These are phyloP conservation scores for Holacanthella duospinosa DNA, from an alignment of 2,888 invertebrate species.

Conservation along the genomic window DNA sequence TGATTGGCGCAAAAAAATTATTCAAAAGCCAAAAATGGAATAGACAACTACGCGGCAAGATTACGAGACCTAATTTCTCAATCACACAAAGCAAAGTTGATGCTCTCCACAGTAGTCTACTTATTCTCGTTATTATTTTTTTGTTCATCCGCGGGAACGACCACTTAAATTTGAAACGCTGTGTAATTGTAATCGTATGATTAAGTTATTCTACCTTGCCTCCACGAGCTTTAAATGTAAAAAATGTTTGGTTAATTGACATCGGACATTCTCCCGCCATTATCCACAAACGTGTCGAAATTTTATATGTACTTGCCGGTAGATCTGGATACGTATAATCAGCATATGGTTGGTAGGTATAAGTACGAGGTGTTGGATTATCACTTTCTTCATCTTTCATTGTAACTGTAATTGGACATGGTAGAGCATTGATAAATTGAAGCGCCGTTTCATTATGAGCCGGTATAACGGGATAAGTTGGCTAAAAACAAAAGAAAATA, in stretches of 20 bases:
- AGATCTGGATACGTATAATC: not conserved
- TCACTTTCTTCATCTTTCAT: not conserved
- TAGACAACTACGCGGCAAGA: too few relatives aligned
- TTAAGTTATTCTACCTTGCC: not conserved
- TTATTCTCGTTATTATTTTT: too few relatives aligned
- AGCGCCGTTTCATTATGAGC: conserved; percentile 43
- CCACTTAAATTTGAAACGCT: too few relatives aligned
- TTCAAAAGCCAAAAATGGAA: too few relatives aligned
- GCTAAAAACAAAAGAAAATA: conserved; percentile 21
- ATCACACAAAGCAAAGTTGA: too few relatives aligned
- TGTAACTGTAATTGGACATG: conserved; percentile 47
- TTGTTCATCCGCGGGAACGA: too few relatives aligned
- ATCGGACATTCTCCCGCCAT: not conserved
- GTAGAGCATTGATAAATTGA: conserved; percentile 54
- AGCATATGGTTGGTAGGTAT: not conserved
- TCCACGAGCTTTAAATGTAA: not conserved
- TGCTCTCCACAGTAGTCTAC: too few relatives aligned
- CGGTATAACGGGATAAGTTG: conserved; percentile 34
- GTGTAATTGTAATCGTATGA: not conserved
- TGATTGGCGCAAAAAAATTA: too few relatives aligned
- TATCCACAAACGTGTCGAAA: not conserved
- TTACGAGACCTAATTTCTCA: too few relatives aligned
- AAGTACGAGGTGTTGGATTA: not conserved
- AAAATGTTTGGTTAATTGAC: not conserved
- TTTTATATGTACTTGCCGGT: not conserved